phyloP scores from a whole-genome alignment of 2,888 invertebrate species.

The Clusia tigrina region DNA sequence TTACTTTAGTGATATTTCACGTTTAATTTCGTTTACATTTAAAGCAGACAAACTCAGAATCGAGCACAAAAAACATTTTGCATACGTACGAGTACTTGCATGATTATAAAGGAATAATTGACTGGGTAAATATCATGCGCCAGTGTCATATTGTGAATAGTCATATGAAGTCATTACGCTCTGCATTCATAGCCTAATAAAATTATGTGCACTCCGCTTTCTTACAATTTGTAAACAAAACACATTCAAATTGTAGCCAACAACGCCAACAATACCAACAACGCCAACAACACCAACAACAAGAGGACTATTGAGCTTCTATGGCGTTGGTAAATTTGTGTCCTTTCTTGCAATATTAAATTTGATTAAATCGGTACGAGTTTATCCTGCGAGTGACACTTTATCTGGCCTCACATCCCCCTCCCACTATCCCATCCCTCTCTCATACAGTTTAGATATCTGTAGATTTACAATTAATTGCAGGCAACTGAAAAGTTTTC shows the following conservation, averaged over 20 bases:
- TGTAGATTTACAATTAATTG: background rate
- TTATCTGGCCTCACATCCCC: background rate
- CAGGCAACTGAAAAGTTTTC: background rate
- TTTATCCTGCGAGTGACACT: slow-evolving; percentile 1
- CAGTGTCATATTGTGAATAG: no score
- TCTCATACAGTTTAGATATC: background rate
- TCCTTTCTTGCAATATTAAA: background rate
- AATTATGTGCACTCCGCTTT: background rate
- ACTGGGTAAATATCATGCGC: no score
- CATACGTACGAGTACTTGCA: no score
- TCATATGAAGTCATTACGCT: no score
- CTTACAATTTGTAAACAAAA: slow-evolving; percentile 1
- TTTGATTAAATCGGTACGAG: background rate
- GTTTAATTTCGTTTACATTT: no score
- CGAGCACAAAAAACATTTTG: no score
- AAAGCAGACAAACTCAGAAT: no score
- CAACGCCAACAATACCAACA: background rate
- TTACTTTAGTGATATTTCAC: no score
- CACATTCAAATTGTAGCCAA: background rate
- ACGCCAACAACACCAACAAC: background rate
- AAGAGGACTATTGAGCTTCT: background rate
- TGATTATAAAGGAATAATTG: no score
- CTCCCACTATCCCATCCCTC: no score
- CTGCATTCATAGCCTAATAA: no score
- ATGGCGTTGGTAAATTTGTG: background rate